These are phyloP conservation scores for cattle (Bos taurus) DNA, from an alignment of 2,113 vertebrate species.

Conservation along the genomic window ARS-UCD2.0 NC_037335.1:49174501-49175000, in stretches of 20 bases:
- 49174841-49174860: background rate
- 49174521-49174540: background rate
- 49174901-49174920: background rate
- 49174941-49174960: background rate
- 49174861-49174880: background rate
- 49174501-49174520: background rate
- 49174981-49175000: background rate
- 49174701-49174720: background rate
- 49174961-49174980: background rate
- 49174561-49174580: background rate
- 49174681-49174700: background rate
- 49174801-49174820: background rate
- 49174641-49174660: background rate
- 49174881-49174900: background rate
- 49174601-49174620: background rate
- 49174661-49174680: background rate
- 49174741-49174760: background rate
- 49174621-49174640: background rate
- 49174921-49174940: background rate
- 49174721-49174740: background rate
- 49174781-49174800: background rate
- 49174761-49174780: background rate
- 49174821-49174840: background rate
- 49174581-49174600: background rate
- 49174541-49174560: background rate